These are phyloP conservation scores for Pachyramphus minor DNA, from an alignment of 2,113 vertebrate genomes.

Conservation along the genomic window DNA sequence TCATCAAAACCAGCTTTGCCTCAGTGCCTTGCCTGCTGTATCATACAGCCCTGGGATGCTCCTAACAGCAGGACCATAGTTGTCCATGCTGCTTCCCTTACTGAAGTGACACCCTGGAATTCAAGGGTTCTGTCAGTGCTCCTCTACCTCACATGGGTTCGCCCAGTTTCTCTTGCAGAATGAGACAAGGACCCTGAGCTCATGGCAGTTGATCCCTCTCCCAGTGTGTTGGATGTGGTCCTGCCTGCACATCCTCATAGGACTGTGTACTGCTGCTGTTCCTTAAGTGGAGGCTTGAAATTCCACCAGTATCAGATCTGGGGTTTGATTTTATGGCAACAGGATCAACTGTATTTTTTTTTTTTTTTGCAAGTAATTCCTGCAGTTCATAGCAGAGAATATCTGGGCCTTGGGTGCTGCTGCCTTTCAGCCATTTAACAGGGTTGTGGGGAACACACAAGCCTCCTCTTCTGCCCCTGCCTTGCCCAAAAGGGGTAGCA, in stretches of 20 bases:
- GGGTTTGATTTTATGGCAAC: not conserved
- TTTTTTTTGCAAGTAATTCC: not conserved
- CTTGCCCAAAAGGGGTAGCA: not conserved
- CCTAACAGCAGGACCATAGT: not conserved
- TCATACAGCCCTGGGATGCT: accelerated
- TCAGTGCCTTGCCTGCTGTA: accelerated
- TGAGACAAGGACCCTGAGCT: not conserved
- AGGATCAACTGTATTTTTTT: not conserved
- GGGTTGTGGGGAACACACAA: not conserved
- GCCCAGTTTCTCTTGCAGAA: not conserved
- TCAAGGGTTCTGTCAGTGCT: accelerated
- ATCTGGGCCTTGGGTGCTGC: not conserved
- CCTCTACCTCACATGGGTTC: accelerated
- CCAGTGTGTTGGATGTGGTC: not conserved
- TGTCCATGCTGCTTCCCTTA: not conserved
- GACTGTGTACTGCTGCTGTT: not conserved
- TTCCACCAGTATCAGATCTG: accelerated
- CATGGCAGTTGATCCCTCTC: not conserved
- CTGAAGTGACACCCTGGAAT: not conserved
- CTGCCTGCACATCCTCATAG: not conserved
- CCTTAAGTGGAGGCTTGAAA: not conserved
- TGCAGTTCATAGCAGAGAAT: not conserved
- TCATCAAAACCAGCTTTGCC: too few species aligned
- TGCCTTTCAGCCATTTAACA: not conserved
- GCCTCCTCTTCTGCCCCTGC: not conserved